Conservation (phyloP, 2,888 invertebrate species). For the Synanthedon andrenaeformis region DNA sequence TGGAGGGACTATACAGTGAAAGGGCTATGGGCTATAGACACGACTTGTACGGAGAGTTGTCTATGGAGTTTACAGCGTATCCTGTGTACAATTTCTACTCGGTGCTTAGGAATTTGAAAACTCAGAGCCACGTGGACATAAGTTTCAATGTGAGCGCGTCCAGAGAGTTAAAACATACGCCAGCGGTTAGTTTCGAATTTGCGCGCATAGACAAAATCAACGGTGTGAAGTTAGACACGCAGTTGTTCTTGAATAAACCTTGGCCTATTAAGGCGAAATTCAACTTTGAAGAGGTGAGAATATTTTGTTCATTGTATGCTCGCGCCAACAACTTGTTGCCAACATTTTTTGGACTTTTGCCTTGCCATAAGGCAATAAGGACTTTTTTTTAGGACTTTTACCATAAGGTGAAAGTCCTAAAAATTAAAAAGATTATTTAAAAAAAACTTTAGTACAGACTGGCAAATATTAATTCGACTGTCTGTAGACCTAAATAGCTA, state of each 20-base stretch:
- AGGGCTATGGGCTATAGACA: conserved; percentile 69
- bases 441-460: too few relatives aligned
- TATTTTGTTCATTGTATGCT: background rate
- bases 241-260: conserved; percentile 74
- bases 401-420: too few relatives aligned
- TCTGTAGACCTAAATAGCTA: too few relatives aligned
- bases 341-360: too few relatives aligned
- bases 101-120: conserved; percentile 74
- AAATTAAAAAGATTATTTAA: too few relatives aligned
- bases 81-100: conserved; percentile 78
- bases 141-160: conserved; percentile 78
- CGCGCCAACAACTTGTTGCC: too few relatives aligned
- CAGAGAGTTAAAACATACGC: conserved; percentile 68
- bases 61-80: conserved; percentile 81
- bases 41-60: conserved; percentile 74
- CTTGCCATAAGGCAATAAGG: too few relatives aligned
- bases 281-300: conserved; percentile 58
- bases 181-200: conserved; percentile 74
- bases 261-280: conserved; percentile 74
- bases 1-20: conserved; percentile 64
- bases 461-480: too few relatives aligned
- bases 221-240: conserved; percentile 72
- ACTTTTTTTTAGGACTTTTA: too few relatives aligned
- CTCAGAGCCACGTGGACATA: conserved; percentile 78
- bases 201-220: conserved; percentile 73